Base-by-base conservation (phyloP, 2,797 vertebrate genomes). In the Poecilia velifera region DNA sequence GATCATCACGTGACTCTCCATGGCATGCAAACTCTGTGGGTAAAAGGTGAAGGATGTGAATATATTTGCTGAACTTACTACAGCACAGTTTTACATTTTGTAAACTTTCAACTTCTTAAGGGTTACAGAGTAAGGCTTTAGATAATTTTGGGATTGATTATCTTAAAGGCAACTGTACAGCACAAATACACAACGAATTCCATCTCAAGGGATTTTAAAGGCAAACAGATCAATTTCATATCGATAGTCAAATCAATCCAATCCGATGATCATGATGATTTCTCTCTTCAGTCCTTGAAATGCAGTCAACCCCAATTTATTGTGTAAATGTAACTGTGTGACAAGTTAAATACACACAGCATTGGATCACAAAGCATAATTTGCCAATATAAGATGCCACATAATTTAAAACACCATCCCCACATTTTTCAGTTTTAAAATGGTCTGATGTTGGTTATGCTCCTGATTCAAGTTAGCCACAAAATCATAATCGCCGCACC, bases 1-100 rank as follows among this genome's bases (percentile, higher is more conserved):
- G 73, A 99, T 98, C 98, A 99, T 98, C 90, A 99, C 98, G 3
- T 99, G 97, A 76, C 97, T 96, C 91, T 99, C 97, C 98, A 99
- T 98, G 3, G 98, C 98, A 51, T 99, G 98, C 51, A 99, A 96
- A 90, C 98, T 99, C 98, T 99, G 84, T 75, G 12, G 68, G 31
- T 0, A 28, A 73, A 85, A 57, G 10, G 47, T 41, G 25, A 78
- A 25, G 84, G 22, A 34, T 1, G 36, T 49, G 39, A 59, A 81
- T 25, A 25, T 53, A 25, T 53, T 53, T 53, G 8, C 3, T 22
- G 34, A 39, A 22, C 7, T 7, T 66, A 39, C 39, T 39, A 36
- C 62, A 39, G 18, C 31, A 64, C 5, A 36, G 36, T 12, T 68
- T 68, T 39, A 68, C 14, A 20, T 68, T 68, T 68, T 10, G 51